phyloP scores from a whole-genome alignment of 2,797 vertebrate species.

The Periophthalmus magnuspinnatus region DNA sequence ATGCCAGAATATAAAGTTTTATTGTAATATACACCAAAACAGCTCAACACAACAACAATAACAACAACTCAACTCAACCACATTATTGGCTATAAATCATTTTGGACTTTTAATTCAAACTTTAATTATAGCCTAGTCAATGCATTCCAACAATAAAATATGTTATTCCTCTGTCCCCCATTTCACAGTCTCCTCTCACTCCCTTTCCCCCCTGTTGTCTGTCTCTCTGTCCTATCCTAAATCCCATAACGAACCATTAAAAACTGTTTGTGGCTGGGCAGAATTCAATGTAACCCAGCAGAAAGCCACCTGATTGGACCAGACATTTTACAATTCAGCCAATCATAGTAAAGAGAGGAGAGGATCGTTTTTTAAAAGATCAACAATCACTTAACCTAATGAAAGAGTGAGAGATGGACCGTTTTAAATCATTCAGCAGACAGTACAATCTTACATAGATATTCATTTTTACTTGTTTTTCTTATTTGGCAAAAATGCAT shows the following conservation, averaged over 20 bases:
- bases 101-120: too few species aligned
- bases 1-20: too few species aligned
- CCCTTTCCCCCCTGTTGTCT: neutral
- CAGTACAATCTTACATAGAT: neutral
- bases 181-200: neutral
- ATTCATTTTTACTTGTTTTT: neutral
- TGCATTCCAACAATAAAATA: too few species aligned
- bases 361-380: constrained; percentile 6
- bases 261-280: constrained; percentile 2
- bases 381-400: constrained; percentile 13
- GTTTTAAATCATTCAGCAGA: neutral
- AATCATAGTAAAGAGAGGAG: neutral
- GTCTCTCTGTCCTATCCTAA: neutral
- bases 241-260: constrained; percentile 7
- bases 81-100: too few species aligned
- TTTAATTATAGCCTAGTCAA: too few species aligned
- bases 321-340: constrained; percentile 2
- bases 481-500: neutral
- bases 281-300: neutral
- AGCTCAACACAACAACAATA: too few species aligned
- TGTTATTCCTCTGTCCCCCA: neutral
- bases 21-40: too few species aligned
- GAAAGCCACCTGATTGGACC: neutral
- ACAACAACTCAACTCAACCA: too few species aligned
- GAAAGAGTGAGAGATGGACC: constrained; percentile 1